A percentile compares a stretch with the other conserved stretches of the same genome.
phyloP scores from a whole-genome alignment of 2,888 invertebrate species.

The Drosophila trichaetosa region DNA sequence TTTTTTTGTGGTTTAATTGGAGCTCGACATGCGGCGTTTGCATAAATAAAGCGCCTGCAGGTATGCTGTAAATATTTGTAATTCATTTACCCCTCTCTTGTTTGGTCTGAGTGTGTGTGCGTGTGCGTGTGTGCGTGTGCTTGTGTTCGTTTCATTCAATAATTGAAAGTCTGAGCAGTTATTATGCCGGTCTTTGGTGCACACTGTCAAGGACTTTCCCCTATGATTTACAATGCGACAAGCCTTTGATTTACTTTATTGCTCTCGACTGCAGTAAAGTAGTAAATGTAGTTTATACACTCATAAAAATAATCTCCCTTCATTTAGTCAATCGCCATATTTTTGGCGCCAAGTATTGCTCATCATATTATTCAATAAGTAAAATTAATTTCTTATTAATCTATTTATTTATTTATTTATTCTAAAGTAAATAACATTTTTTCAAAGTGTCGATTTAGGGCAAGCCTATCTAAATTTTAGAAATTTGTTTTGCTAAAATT shows the following conservation, averaged over 20 bases:
- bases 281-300: background rate
- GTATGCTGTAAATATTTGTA: slow-evolving; percentile 70
- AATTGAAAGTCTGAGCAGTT: slow-evolving; percentile 59
- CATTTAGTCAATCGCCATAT: background rate
- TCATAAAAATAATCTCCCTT: background rate
- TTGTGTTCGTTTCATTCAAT: slow-evolving; percentile 57
- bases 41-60: slow-evolving; percentile 55
- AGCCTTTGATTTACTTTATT: slow-evolving; percentile 65
- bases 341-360: background rate
- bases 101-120: background rate
- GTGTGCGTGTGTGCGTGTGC: slow-evolving; percentile 13
- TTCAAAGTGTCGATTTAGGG: too few species aligned
- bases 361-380: background rate
- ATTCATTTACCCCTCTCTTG: slow-evolving; percentile 38
- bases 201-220: slow-evolving; percentile 69
- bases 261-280: slow-evolving; percentile 40
- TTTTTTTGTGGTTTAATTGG: slow-evolving; percentile 66
- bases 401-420: too few species aligned
- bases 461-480: background rate
- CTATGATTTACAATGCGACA: slow-evolving; percentile 41
- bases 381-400: too few species aligned
- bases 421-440: too few species aligned
- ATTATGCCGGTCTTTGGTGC: slow-evolving; percentile 27
- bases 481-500: background rate
- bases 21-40: slow-evolving; percentile 63